These are phyloP conservation scores for Ctenochaetus hawaiiensis DNA, from an alignment of 2,797 vertebrate genomes.

Conservation along the genomic window DNA sequence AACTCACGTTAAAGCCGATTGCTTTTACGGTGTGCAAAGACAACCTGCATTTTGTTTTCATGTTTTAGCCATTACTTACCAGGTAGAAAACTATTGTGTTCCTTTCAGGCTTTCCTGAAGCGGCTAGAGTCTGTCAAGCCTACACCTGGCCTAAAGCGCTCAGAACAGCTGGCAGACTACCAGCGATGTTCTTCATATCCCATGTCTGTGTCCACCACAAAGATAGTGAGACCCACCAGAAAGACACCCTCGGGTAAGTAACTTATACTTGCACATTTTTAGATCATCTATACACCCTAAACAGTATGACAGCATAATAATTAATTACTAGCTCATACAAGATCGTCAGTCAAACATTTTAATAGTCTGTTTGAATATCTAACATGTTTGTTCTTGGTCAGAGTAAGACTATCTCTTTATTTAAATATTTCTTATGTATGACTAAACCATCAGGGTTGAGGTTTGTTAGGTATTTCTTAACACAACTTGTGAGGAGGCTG, in stretches of 20 bases:
- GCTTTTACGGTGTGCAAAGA: neutral
- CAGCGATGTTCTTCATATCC: constrained; percentile 84
- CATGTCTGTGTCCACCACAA: constrained; percentile 69
- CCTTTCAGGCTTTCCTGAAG: constrained; percentile 90
- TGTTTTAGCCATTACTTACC: neutral
- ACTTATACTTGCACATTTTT: neutral
- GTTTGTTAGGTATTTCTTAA: neutral
- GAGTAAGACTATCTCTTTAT: too few relatives aligned
- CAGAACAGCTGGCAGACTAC: constrained; percentile 92
- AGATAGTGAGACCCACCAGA: constrained; percentile 37
- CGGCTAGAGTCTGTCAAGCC: constrained; percentile 92
- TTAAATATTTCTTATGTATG: neutral
- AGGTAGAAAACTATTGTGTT: constrained; percentile 1
- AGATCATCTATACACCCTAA: neutral
- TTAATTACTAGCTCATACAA: too few relatives aligned
- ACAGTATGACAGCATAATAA: neutral
- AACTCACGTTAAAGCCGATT: neutral
- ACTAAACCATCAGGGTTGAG: neutral
- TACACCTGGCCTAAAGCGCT: constrained; percentile 89
- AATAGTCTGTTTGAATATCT: neutral
- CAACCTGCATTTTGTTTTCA: neutral
- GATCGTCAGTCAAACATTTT: neutral
- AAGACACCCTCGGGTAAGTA: constrained; percentile 65
- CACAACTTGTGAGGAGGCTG: neutral
- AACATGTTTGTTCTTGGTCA: neutral